Conservation (phyloP, 2,888 invertebrate genomes). For the Trissoscelio sp. region DNA sequence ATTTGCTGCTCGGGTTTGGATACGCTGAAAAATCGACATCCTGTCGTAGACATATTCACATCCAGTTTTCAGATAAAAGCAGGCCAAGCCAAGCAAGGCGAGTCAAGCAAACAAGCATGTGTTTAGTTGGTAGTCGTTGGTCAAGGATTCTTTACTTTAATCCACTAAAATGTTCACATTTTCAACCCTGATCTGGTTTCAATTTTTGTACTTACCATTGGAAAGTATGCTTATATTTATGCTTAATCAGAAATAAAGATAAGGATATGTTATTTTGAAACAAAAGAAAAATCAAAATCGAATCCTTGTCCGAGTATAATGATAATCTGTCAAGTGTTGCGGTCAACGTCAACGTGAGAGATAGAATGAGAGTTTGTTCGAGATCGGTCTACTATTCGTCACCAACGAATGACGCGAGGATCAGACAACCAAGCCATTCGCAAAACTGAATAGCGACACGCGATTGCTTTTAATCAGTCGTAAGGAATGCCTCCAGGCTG, state of each 20-base stretch:
- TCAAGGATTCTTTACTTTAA: conserved; percentile 47
- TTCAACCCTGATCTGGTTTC: neutral
- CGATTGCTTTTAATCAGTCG: conserved; percentile 57
- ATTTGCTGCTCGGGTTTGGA: neutral
- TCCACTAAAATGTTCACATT: no score
- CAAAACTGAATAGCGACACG: conserved; percentile 50
- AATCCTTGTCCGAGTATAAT: conserved; percentile 36
- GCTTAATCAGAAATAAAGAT: no score
- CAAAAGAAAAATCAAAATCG: no score
- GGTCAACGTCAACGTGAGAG: conserved; percentile 36
- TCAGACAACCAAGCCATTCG: conserved; percentile 55
- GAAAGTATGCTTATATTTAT: no score
- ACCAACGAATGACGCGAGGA: conserved; percentile 15
- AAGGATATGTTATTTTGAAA: neutral
- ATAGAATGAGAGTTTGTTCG: conserved; percentile 4
- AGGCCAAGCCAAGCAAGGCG: conserved; percentile 59
- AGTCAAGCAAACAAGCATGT: conserved; percentile 47
- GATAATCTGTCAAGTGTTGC: conserved; percentile 43
- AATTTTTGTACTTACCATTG: no score
- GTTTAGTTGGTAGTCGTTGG: neutral
- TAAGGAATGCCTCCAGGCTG: conserved; percentile 58
- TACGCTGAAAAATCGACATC: conserved; percentile 1
- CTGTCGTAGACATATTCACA: conserved; percentile 45
- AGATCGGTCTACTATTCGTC: neutral
- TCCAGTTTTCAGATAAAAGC: conserved; percentile 50